Conservation (phyloP, 2,888 invertebrate genomes). For the Abrostola tripartita region DNA sequence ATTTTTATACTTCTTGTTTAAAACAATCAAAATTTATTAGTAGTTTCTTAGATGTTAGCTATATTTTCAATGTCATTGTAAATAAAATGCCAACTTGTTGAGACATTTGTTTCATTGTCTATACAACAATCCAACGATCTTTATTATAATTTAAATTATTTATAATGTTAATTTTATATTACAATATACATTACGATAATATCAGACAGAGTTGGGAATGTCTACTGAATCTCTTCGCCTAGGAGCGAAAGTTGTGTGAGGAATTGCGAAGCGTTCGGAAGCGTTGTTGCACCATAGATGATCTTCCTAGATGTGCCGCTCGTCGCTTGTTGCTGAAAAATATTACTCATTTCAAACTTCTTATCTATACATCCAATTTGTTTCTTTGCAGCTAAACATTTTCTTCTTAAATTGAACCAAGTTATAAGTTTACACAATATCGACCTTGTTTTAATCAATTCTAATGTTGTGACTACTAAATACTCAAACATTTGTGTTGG, state of each 20-base stretch:
- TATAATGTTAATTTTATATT: slow-evolving; percentile 56
- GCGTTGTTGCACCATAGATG: slow-evolving; percentile 98
- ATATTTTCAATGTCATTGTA: slow-evolving; percentile 89
- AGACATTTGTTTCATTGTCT: slow-evolving; percentile 76
- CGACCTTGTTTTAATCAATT: too few species aligned
- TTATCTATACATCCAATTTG: too few species aligned
- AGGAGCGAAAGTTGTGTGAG: slow-evolving; percentile 95
- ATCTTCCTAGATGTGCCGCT: slow-evolving; percentile 93
- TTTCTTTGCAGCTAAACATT: too few species aligned
- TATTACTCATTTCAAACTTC: not conserved
- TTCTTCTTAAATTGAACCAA: too few species aligned
- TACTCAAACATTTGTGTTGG: too few species aligned
- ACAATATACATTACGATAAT: slow-evolving; percentile 55
- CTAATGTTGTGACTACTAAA: too few species aligned
- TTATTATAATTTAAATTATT: slow-evolving; percentile 61
- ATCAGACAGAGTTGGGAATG: slow-evolving; percentile 66
- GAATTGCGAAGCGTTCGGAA: slow-evolving; percentile 98
- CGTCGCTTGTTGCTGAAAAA: slow-evolving; percentile 90
- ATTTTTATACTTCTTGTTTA: slow-evolving; percentile 88
- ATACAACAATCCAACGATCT: slow-evolving; percentile 58
- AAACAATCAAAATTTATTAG: slow-evolving; percentile 87
- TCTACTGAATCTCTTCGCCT: slow-evolving; percentile 91
- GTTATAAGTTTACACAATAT: too few species aligned
- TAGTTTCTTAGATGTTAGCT: slow-evolving; percentile 87
- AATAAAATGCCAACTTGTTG: slow-evolving; percentile 89